Conservation (phyloP, 1,140 invertebrate genomes). For the Pararge aegeria region DNA sequence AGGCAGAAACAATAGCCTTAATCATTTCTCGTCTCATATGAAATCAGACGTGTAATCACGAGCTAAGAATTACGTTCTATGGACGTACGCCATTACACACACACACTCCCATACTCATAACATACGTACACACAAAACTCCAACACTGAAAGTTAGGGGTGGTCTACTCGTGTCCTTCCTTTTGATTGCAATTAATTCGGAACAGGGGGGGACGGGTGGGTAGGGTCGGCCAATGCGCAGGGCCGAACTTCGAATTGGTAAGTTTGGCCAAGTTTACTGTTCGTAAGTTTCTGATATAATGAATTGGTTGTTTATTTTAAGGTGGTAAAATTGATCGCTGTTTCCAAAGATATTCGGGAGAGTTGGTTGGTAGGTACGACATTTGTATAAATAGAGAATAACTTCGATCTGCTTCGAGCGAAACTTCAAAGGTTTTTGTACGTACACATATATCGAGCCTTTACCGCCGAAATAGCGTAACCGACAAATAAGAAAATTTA, state of each 20-base stretch:
- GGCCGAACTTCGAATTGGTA: conserved; percentile 51
- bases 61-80: conserved; percentile 25
- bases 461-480: too few relatives aligned
- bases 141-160: conserved; percentile 64
- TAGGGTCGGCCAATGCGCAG: conserved; percentile 63
- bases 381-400: not conserved
- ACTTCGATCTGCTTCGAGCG: not conserved
- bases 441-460: too few relatives aligned
- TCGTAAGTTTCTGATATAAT: conserved; percentile 30
- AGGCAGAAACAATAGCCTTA: conserved; percentile 28
- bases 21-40: conserved; percentile 28
- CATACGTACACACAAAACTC: conserved; percentile 45
- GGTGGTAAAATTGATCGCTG: conserved; percentile 18
- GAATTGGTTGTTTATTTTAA: conserved; percentile 25
- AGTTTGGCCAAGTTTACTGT: conserved; percentile 22
- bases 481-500: too few relatives aligned
- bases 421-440: too few relatives aligned
- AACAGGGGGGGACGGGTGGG: conserved; percentile 45
- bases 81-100: conserved; percentile 41
- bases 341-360: not conserved
- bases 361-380: not conserved
- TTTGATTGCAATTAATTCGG: conserved; percentile 80
- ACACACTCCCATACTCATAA: conserved; percentile 27
- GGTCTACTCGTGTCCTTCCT: conserved; percentile 76
- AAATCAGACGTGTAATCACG: conserved; percentile 30